A percentile compares a stretch with the other conserved stretches of the same genome.
Conservation (phyloP, 1,140 invertebrate genomes). For the Polypedilum pembai region DNA sequence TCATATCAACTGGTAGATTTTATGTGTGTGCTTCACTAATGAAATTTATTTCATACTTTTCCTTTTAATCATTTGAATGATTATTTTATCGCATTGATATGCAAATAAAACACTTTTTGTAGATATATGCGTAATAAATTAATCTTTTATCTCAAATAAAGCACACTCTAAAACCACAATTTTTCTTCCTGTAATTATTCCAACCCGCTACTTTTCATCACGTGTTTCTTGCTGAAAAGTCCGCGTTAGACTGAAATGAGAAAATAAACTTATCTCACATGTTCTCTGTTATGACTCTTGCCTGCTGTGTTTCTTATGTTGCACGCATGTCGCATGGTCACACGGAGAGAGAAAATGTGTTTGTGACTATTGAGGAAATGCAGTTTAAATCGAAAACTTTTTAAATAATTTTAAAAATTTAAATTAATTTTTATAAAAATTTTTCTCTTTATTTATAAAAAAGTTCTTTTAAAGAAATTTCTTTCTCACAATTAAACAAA, state of each 20-base stretch:
- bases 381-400: no score
- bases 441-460: no score
- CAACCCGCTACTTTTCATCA: neutral
- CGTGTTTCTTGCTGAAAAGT: neutral
- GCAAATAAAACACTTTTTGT: neutral
- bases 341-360: neutral
- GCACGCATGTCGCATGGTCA: neutral
- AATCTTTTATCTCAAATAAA: constrained; percentile 1
- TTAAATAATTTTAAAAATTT: no score
- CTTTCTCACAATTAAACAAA: no score
- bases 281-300: neutral
- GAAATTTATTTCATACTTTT: no score
- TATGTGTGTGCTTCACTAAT: no score
- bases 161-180: neutral
- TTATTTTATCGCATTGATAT: neutral
- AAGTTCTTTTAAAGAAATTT: no score
- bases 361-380: no score
- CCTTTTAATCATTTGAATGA: no score
- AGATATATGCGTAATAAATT: neutral
- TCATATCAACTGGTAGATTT: no score
- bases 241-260: neutral
- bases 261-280: neutral
- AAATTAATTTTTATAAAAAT: no score
- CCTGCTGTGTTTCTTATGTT: neutral
- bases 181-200: neutral